phyloP scores from a whole-genome alignment of 2,797 vertebrate genomes.

The Linurgus olivaceus region DNA sequence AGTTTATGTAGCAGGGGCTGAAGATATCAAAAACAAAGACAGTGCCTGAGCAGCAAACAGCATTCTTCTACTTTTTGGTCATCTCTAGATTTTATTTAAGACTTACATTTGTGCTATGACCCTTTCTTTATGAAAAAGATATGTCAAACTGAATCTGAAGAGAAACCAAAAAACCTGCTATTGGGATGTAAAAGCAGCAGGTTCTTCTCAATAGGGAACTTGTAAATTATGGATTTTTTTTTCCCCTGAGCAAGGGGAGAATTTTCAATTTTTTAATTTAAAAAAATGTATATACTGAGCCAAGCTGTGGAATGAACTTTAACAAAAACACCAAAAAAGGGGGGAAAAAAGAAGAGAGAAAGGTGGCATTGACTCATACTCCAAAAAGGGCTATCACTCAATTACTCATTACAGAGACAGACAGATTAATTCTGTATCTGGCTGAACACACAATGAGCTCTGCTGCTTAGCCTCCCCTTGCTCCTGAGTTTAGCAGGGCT shows the following conservation, averaged over 20 bases:
- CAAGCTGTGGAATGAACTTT: neutral
- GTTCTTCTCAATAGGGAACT: neutral
- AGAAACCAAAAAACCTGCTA: neutral
- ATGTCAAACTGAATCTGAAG: neutral
- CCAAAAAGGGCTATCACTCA: neutral
- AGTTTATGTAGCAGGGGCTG: neutral
- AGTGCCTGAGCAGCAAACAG: neutral
- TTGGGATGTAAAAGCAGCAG: neutral
- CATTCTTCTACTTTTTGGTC: neutral
- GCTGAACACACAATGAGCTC: neutral
- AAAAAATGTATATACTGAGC: neutral
- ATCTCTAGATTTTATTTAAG: neutral
- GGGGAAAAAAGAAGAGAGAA: accelerated
- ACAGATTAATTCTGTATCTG: neutral
- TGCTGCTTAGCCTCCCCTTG: neutral
- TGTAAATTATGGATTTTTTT: neutral
- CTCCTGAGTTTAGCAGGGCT: neutral
- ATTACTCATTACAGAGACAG: neutral
- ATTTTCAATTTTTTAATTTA: neutral
- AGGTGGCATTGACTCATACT: neutral
- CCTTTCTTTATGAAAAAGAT: neutral
- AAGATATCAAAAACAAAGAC: neutral
- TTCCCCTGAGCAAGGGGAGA: neutral
- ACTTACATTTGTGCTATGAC: neutral
- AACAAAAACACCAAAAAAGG: neutral